Percentiles rank a stretch among this genome's conserved stretches.
These are phyloP conservation scores for Cichlasoma orientale DNA, from an alignment of 2,797 vertebrate species.

Conservation along the genomic window DNA sequence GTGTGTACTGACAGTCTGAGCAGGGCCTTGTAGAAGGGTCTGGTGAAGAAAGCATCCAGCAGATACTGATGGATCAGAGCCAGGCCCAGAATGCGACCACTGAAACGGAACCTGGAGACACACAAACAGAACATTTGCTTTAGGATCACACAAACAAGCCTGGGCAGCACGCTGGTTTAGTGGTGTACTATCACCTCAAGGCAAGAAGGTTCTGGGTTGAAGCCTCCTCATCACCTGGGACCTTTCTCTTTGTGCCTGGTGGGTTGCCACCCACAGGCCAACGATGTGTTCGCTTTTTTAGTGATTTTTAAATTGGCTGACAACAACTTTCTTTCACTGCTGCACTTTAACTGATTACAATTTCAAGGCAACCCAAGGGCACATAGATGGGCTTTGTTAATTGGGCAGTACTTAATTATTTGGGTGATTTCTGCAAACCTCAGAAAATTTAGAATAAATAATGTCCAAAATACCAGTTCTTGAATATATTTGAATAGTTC, in stretches of 20 bases:
- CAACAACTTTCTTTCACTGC: neutral
- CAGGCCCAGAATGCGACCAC: conserved; percentile 95
- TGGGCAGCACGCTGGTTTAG: neutral
- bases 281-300: neutral
- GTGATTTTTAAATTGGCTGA: neutral
- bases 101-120: conserved; percentile 92
- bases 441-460: neutral
- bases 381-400: neutral
- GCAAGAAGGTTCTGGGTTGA: neutral
- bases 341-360: neutral
- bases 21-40: conserved; percentile 95
- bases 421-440: neutral
- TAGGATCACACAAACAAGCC: neutral
- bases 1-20: conserved; percentile 80
- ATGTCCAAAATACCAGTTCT: neutral
- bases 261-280: neutral
- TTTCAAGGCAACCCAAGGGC: neutral
- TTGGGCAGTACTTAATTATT: neutral
- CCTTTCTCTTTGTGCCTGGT: neutral
- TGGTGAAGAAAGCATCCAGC: conserved; percentile 89
- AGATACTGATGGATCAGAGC: conserved; percentile 98
- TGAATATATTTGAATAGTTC: neutral
- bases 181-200: neutral
- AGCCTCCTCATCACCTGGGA: neutral
- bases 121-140: neutral